Evolutionary conservation across 2,888 invertebrate species (phyloP).

Genomic region (Theretra japonica): DNA sequence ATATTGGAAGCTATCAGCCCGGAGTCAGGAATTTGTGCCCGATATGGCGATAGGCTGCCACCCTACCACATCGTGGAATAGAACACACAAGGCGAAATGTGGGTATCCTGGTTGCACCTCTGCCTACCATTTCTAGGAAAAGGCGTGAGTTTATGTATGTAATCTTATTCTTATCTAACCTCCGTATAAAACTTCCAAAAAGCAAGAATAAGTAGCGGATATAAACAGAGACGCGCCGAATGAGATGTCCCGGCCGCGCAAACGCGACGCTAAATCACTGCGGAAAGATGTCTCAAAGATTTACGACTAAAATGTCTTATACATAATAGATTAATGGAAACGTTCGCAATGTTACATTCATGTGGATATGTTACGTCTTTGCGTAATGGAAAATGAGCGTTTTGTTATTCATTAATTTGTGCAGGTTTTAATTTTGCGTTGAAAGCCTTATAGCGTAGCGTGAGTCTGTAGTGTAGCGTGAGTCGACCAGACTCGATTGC

Average conservation of each 20-base stretch:
- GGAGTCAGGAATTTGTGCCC: too few species aligned
- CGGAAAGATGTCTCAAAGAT: conserved; percentile 41
- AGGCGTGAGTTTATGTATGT: too few species aligned
- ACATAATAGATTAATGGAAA: conserved; percentile 25
- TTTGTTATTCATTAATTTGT: conserved; percentile 8
- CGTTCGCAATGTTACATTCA: not conserved
- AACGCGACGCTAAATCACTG: conserved; percentile 42
- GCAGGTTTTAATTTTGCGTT: not conserved
- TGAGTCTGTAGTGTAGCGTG: not conserved
- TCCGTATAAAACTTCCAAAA: not conserved
- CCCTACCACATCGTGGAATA: too few species aligned
- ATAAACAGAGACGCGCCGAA: conserved; percentile 6
- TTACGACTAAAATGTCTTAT: conserved; percentile 36
- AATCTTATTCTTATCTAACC: not conserved
- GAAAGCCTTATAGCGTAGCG: not conserved
- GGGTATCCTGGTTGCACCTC: too few species aligned
- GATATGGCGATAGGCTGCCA: too few species aligned
- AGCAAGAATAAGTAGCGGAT: not conserved
- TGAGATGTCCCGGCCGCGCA: conserved; percentile 36
- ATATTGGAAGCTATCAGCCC: too few species aligned
- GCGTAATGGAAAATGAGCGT: not conserved
- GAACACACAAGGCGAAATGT: too few species aligned
- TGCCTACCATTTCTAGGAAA: too few species aligned
- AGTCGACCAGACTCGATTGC: too few species aligned
- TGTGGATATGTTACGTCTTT: conserved; percentile 2